These are phyloP conservation scores for Diachasmimorpha longicaudata DNA, from an alignment of 1,140 invertebrate genomes.

Conservation along the genomic window DNA sequence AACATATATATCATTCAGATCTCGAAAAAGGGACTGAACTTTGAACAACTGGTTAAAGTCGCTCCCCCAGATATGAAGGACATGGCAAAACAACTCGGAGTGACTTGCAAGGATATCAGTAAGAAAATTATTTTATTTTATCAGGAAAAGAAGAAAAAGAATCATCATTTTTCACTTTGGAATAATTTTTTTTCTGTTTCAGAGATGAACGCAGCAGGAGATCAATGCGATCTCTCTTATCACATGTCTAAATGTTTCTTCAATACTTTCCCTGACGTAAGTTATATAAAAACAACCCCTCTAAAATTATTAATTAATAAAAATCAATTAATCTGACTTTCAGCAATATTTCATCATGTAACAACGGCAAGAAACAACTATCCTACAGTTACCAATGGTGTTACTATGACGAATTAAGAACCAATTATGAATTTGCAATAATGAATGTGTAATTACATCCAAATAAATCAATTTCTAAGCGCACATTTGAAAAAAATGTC, in stretches of 20 bases:
- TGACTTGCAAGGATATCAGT: not conserved
- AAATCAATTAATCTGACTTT: not conserved
- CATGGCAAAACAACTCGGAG: not conserved
- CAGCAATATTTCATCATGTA: constrained; percentile 33
- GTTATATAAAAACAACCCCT: not conserved
- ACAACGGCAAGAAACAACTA: not conserved
- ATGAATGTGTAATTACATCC: not conserved
- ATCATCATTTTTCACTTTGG: no score
- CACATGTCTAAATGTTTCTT: constrained; percentile 34
- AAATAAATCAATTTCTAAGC: not conserved
- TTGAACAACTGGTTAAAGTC: not conserved
- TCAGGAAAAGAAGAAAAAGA: no score
- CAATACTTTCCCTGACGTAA: constrained; percentile 2
- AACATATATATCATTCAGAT: not conserved
- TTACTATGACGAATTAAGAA: not conserved
- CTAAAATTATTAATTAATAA: not conserved
- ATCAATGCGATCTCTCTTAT: constrained; percentile 28
- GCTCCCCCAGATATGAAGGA: not conserved
- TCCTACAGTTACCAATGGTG: not conserved
- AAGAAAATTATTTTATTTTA: not conserved
- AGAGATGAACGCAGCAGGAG: not conserved
- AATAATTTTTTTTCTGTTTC: not conserved
- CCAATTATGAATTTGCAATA: not conserved
- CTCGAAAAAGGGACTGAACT: not conserved
- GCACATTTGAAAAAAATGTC: not conserved